These are phyloP conservation scores for Myanophis thanlyinensis DNA, from an alignment of 2,113 vertebrate genomes.

Conservation along the genomic window DNA sequence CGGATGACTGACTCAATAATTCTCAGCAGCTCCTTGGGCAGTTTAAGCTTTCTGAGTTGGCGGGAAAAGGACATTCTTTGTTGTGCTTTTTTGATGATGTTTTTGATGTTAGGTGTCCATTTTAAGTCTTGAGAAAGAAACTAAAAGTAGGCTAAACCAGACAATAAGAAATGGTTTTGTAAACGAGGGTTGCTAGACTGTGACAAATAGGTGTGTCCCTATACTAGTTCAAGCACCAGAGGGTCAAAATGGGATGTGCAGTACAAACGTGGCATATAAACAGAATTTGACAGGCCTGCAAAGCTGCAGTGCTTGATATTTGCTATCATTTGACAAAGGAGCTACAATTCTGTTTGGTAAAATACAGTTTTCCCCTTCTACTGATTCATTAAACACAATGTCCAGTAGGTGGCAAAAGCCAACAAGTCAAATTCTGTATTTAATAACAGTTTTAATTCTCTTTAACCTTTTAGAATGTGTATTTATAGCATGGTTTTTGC, in stretches of 20 bases:
- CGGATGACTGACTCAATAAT: too few species aligned
- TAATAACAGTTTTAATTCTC: not conserved
- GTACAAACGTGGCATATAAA: not conserved
- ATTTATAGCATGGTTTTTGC: not conserved
- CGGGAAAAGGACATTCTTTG: too few species aligned
- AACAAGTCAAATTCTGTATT: not conserved
- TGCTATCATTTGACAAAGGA: not conserved
- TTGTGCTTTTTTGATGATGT: too few species aligned
- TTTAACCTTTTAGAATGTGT: not conserved
- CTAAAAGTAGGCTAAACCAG: not conserved
- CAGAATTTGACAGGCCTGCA: not conserved
- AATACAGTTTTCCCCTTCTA: not conserved
- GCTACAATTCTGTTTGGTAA: not conserved
- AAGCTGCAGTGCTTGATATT: not conserved
- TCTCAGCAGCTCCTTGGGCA: too few species aligned
- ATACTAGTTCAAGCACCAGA: not conserved
- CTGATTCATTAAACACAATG: not conserved
- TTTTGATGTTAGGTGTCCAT: too few species aligned
- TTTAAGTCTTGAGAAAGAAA: too few species aligned
- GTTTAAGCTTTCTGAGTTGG: too few species aligned
- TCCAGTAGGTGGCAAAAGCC: not conserved
- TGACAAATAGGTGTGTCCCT: not conserved
- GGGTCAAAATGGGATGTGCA: not conserved
- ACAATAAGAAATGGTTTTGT: not conserved
- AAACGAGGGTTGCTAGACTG: not conserved